These are phyloP conservation scores for Drosophila mojavensis DNA, from an alignment of 1,140 invertebrate species.

Conservation along the genomic window DNA sequence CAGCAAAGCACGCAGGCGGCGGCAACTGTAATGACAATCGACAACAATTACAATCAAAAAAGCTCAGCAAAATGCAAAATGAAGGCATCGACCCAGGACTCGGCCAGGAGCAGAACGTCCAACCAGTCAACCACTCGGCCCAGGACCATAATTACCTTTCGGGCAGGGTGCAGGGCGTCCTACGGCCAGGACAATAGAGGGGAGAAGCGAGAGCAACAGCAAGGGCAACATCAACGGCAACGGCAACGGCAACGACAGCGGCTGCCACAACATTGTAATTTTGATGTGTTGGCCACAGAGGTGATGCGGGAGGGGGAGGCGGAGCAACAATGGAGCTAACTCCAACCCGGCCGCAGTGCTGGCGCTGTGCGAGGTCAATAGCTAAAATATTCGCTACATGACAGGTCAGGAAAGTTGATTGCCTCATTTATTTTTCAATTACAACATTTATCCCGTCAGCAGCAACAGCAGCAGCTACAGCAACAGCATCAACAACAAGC, in stretches of 20 bases:
- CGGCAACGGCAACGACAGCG: slow-evolving; percentile 29
- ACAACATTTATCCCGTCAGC: slow-evolving; percentile 72
- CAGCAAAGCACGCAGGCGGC: slow-evolving; percentile 35
- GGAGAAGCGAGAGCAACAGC: not conserved
- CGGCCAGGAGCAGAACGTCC: not conserved
- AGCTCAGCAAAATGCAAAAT: slow-evolving; percentile 65
- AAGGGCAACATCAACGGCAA: slow-evolving; percentile 9
- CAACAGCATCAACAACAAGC: slow-evolving; percentile 3
- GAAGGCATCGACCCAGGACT: slow-evolving; percentile 31
- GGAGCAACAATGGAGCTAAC: slow-evolving; percentile 15
- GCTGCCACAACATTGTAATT: slow-evolving; percentile 78
- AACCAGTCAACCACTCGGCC: slow-evolving; percentile 27
- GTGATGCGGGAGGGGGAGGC: not conserved
- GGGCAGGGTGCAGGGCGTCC: slow-evolving; percentile 15
- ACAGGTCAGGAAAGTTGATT: slow-evolving; percentile 80
- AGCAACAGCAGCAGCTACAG: slow-evolving; percentile 29
- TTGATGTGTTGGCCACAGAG: slow-evolving; percentile 50
- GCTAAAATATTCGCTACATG: slow-evolving; percentile 78
- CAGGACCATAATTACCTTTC: slow-evolving; percentile 75
- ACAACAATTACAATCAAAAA: slow-evolving; percentile 82
- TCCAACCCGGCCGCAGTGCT: not conserved
- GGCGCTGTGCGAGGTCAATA: slow-evolving; percentile 56
- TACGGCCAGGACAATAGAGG: not conserved
- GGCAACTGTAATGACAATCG: slow-evolving; percentile 78
- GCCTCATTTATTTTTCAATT: slow-evolving; percentile 83